These are phyloP conservation scores for Corbicula japonica DNA, from an alignment of 2,888 invertebrate species.

Conservation along the genomic window DNA sequence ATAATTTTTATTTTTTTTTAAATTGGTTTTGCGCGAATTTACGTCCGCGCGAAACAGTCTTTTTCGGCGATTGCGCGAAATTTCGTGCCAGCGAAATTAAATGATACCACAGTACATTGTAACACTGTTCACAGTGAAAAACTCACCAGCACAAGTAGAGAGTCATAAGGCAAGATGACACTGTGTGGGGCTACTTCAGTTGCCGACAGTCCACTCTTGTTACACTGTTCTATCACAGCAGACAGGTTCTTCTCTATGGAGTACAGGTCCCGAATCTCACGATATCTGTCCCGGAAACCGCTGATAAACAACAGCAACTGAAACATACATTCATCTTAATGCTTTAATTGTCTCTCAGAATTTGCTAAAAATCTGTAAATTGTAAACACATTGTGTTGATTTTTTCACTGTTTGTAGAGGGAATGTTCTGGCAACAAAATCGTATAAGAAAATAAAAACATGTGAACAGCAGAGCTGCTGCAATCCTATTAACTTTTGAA, in stretches of 20 bases:
- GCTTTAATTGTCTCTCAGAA: background rate
- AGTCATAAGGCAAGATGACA: slow-evolving; percentile 92
- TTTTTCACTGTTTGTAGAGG: background rate
- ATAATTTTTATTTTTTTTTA: no score
- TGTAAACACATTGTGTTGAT: background rate
- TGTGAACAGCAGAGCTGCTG: background rate
- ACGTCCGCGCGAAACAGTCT: background rate
- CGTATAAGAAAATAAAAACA: background rate
- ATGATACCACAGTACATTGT: no score
- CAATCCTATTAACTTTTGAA: no score
- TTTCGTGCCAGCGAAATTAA: no score
- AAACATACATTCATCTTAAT: slow-evolving; percentile 12
- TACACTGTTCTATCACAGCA: slow-evolving; percentile 83
- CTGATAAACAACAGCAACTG: slow-evolving; percentile 94
- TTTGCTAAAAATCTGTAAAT: background rate
- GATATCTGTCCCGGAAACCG: slow-evolving; percentile 98
- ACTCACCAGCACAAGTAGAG: slow-evolving; percentile 92
- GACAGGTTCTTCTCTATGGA: slow-evolving; percentile 94
- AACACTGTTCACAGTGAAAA: no score
- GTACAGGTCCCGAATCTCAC: slow-evolving; percentile 97
- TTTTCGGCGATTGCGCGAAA: background rate
- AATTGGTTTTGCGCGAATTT: background rate
- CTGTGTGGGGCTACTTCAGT: slow-evolving; percentile 72
- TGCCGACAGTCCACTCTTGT: slow-evolving; percentile 76
- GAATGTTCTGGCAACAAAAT: background rate